phyloP scores from a whole-genome alignment of 2,888 invertebrate genomes.

The Athalia cordata region DNA sequence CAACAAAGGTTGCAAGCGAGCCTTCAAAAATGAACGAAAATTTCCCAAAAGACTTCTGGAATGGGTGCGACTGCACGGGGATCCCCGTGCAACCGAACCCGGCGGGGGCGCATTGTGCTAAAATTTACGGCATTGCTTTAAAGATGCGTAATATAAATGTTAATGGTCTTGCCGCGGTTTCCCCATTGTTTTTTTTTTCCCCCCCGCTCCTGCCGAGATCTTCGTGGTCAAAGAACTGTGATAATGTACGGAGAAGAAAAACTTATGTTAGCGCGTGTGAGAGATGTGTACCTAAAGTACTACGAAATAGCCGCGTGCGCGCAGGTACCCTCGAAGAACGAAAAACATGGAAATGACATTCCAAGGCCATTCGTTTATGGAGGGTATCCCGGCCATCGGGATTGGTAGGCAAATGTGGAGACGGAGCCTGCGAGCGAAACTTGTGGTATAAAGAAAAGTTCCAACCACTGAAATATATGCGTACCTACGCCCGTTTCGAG shows the following conservation, averaged over 20 bases:
- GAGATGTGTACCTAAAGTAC: background rate
- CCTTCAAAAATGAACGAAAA: conserved; percentile 11
- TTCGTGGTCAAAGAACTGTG: conserved; percentile 10
- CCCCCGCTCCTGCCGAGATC: background rate
- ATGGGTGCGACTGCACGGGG: background rate
- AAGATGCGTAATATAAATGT: conserved; percentile 65
- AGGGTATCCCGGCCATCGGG: conserved; percentile 24
- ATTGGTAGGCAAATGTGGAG: background rate
- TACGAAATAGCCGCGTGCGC: conserved; percentile 8
- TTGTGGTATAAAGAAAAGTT: conserved; percentile 25
- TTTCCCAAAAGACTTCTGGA: conserved; percentile 19
- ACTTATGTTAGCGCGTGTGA: conserved; percentile 35
- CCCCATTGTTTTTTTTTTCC: background rate
- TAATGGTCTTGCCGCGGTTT: conserved; percentile 55
- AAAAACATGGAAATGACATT: conserved; percentile 57
- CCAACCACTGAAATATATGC: conserved; percentile 10
- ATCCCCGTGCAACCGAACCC: background rate
- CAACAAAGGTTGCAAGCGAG: conserved; percentile 6
- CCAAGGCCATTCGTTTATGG: conserved; percentile 47
- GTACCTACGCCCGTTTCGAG: background rate
- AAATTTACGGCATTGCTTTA: conserved; percentile 55
- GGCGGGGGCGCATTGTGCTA: conserved; percentile 60
- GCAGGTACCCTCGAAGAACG: conserved; percentile 19
- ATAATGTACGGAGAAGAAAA: background rate
- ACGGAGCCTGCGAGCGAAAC: background rate